Conservation (phyloP, 2,797 vertebrate species). For the Nothura maculosa region DNA sequence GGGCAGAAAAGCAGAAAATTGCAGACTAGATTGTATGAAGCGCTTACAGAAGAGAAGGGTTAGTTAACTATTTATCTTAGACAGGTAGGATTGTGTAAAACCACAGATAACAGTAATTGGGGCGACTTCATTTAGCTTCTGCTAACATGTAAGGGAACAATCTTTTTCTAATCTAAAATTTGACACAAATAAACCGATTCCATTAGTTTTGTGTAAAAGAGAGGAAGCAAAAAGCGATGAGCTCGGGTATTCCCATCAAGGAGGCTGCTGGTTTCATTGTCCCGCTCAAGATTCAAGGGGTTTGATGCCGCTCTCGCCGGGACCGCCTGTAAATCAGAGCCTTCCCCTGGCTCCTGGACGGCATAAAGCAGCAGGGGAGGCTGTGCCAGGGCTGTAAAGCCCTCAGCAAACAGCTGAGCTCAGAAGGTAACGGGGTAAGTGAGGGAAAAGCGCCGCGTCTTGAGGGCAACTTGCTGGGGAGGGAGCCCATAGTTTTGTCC, state of each 20-base stretch:
- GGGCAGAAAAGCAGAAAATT: constrained; percentile 70
- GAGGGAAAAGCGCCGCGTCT: background rate
- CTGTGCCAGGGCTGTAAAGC: background rate
- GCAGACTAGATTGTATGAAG: constrained; percentile 65
- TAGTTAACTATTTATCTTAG: constrained; percentile 66
- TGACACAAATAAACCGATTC: constrained; percentile 57
- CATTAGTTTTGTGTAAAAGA: constrained; percentile 32
- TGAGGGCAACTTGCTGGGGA: background rate
- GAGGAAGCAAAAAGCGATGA: background rate
- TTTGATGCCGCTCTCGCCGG: accelerated
- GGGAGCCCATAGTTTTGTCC: background rate
- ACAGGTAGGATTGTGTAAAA: constrained; percentile 36
- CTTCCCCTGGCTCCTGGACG: accelerated
- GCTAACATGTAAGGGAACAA: constrained; percentile 52
- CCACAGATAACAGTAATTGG: constrained; percentile 56
- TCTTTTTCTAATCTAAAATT: constrained; percentile 46
- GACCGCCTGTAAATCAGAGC: background rate
- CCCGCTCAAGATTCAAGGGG: background rate
- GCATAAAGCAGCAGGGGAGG: background rate
- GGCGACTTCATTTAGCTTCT: constrained; percentile 30
- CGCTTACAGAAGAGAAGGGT: constrained; percentile 36
- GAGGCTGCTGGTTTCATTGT: background rate
- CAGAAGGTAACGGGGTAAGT: constrained; percentile 47
- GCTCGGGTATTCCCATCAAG: background rate
- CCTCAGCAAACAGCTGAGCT: background rate